Conservation (phyloP, 37 sponge, comb jelly and placozoan species). For the Aplysina aerophoba region DNA sequence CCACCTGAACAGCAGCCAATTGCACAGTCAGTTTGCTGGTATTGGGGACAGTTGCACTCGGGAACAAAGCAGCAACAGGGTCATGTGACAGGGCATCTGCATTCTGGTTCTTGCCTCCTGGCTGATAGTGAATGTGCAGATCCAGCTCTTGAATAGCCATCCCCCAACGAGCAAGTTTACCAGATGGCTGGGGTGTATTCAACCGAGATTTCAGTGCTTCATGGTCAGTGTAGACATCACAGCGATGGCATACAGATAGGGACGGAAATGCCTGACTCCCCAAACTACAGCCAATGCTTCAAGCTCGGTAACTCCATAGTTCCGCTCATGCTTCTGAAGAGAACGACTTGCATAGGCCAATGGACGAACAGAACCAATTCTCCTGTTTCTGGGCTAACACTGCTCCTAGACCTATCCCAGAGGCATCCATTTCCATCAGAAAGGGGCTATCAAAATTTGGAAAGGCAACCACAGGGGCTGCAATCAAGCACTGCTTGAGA, state of each 20-base stretch:
- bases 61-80: neutral
- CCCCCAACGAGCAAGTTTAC: constrained; percentile 49
- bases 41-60: no score
- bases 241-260: constrained; percentile 34
- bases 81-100: constrained; percentile 35
- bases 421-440: constrained; percentile 52
- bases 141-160: constrained; percentile 33
- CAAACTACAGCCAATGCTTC: constrained; percentile 55
- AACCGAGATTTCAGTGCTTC: constrained; percentile 36
- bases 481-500: constrained; percentile 35
- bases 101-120: constrained; percentile 29
- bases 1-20: neutral
- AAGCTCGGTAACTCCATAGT: constrained; percentile 44
- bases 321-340: constrained; percentile 38
- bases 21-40: neutral
- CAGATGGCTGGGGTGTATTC: constrained; percentile 44
- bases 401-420: constrained; percentile 45
- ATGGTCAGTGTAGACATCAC: constrained; percentile 49
- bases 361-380: constrained; percentile 9
- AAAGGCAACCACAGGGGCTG: constrained; percentile 46
- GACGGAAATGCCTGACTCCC: constrained; percentile 54
- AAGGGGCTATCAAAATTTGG: constrained; percentile 37
- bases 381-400: constrained; percentile 39
- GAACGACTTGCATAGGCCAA: constrained; percentile 51
- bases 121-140: constrained; percentile 26